Evolutionary conservation across 2,113 vertebrate species (phyloP).

Genomic region (Apteryx mantelli): DNA sequence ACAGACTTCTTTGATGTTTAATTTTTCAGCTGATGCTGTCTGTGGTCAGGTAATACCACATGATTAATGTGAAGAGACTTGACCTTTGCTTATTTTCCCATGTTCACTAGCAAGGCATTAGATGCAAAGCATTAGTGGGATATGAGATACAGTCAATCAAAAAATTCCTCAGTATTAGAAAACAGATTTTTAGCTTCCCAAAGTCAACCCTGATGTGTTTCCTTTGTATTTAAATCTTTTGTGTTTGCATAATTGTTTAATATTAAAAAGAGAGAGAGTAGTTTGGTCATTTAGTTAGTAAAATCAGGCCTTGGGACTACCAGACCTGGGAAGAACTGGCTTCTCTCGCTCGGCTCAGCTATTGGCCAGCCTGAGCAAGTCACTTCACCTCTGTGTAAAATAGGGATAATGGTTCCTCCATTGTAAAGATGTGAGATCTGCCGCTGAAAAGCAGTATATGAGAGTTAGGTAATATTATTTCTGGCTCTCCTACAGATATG

Average conservation of each 20-base stretch:
- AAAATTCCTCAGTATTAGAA: constrained; percentile 1
- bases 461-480: constrained; percentile 71
- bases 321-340: constrained; percentile 11
- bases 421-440: constrained; percentile 55
- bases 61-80: constrained; percentile 62
- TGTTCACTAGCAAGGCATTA: constrained; percentile 48
- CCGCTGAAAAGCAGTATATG: constrained; percentile 46
- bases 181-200: constrained; percentile 11
- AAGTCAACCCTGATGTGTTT: background rate
- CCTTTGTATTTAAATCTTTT: background rate
- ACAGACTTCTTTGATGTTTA: constrained; percentile 66
- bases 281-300: constrained; percentile 54
- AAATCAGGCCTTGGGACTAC: constrained; percentile 38
- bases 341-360: background rate
- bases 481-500: constrained; percentile 66
- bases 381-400: constrained; percentile 27
- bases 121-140: background rate
- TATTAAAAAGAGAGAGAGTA: background rate
- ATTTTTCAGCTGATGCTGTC: constrained; percentile 40
- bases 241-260: constrained; percentile 36
- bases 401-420: constrained; percentile 41
- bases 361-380: constrained; percentile 34
- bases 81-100: constrained; percentile 64
- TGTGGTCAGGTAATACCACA: constrained; percentile 71
- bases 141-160: background rate